Conservation (phyloP, 2,888 invertebrate genomes). For the Diadromus collaris region DNA sequence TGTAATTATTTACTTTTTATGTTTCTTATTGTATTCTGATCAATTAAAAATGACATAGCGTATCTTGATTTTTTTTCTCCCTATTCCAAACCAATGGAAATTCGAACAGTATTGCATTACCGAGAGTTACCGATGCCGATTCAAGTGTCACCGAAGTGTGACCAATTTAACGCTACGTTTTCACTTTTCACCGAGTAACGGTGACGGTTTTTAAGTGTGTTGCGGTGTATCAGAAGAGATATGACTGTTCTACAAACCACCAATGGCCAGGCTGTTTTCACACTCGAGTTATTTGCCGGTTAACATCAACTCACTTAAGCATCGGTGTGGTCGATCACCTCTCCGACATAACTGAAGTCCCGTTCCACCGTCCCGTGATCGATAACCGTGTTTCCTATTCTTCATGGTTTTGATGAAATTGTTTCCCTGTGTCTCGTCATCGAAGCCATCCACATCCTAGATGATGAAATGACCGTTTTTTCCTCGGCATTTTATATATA, state of each 20-base stretch:
- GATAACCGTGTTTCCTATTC: conserved; percentile 54
- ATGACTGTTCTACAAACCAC: conserved; percentile 24
- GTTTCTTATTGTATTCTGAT: background rate
- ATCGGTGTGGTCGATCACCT: conserved; percentile 34
- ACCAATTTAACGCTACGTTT: conserved; percentile 74
- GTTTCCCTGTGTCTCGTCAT: conserved; percentile 33
- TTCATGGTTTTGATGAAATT: conserved; percentile 33
- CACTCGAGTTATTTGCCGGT: conserved; percentile 44
- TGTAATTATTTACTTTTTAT: background rate
- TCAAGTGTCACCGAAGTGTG: conserved; percentile 57
- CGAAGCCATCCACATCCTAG: conserved; percentile 30
- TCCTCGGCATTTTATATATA: background rate
- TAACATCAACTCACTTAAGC: conserved; percentile 59
- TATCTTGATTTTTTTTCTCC: background rate
- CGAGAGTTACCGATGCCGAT: background rate
- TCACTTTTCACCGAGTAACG: conserved; percentile 69
- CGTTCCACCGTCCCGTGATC: conserved; percentile 38
- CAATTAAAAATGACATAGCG: conserved; percentile 18
- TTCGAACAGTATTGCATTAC: conserved; percentile 22
- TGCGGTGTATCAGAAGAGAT: conserved; percentile 15
- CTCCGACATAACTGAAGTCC: conserved; percentile 18
- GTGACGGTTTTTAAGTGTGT: conserved; percentile 22
- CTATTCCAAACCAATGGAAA: conserved; percentile 20
- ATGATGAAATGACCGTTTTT: conserved; percentile 29
- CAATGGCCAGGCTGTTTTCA: conserved; percentile 44